Conservation (phyloP, 1,140 invertebrate genomes). For the Polyergus mexicanus region DNA sequence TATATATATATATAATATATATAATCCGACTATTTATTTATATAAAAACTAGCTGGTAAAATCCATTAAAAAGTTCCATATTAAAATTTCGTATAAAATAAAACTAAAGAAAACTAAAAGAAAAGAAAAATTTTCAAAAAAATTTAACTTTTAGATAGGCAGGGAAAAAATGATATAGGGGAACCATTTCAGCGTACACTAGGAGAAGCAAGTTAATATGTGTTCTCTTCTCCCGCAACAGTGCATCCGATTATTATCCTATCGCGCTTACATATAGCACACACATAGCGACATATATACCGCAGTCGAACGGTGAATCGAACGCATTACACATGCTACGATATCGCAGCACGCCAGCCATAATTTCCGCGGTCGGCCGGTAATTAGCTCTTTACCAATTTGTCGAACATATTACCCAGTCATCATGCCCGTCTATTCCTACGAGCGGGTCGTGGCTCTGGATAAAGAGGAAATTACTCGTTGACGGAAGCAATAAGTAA, state of each 20-base stretch:
- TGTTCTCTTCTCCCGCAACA: neutral
- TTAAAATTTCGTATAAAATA: neutral
- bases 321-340: slow-evolving; percentile 41
- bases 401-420: slow-evolving; percentile 75
- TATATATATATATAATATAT: neutral
- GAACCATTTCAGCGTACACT: neutral
- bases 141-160: neutral
- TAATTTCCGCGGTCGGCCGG: slow-evolving; percentile 68
- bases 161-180: neutral
- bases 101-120: neutral
- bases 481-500: slow-evolving; percentile 80
- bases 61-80: neutral
- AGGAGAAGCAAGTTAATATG: neutral
- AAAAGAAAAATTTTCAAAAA: neutral
- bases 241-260: slow-evolving; percentile 45
- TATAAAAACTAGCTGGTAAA: neutral
- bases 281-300: slow-evolving; percentile 21
- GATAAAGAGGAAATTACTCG: slow-evolving; percentile 78
- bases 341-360: slow-evolving; percentile 49
- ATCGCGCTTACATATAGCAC: slow-evolving; percentile 32
- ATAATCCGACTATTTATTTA: neutral
- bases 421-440: slow-evolving; percentile 65
- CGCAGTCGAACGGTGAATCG: slow-evolving; percentile 51
- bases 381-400: slow-evolving; percentile 78
- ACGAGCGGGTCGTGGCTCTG: slow-evolving; percentile 59